Base-by-base conservation (phyloP, 2,888 invertebrate species). In the Brachypterus glaber region DNA sequence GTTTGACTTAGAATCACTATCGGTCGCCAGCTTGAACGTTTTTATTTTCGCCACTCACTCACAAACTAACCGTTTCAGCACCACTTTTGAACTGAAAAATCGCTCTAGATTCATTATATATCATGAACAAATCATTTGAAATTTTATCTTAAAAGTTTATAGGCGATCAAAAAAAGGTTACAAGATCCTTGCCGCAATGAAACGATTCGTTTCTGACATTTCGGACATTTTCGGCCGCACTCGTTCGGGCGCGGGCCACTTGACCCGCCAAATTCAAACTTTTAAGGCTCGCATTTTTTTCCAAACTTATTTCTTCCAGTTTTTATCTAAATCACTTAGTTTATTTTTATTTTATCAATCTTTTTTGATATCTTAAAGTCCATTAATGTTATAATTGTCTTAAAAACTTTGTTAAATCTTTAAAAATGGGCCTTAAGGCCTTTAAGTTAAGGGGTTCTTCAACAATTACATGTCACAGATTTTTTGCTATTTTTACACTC, bases 91-190 rank as follows among this genome's bases (percentile, higher is more conserved):
- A n/a, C n/a, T n/a, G n/a, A n/a, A n/a, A 64, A 70, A 67, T 67
- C 69, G 67, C 65, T 70, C 71, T 69, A 66, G 69, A 69, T 67
- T 70, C 73, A 76, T 76, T 73, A 74, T 74, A n/a, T 76, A 76
- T 76, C 76, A 76, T 76, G 76, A 76, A 72, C 72, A 71, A 74
- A 70, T 70, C 76, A 76, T 76, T 62, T 70, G 53, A 47, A 49
- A 54, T 53, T 59, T 52, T 58, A 44, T 54, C 49, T 50, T 49
- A 46, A 52, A 50, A 54, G 56, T 57, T 55, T 51, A 48, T n/a
- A 56, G 48, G 47, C 43, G 49, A 45, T 51, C 55, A 56, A 56
- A 53, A 56, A 57, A 62, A 63, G 59, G 62, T 63, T 63, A 62
- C 61, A 50, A 54, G 52, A 50, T 44, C 50, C 57, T 59, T 60